Base-by-base conservation (phyloP, 2,888 invertebrate genomes). In the Amphiduros pacificus region DNA sequence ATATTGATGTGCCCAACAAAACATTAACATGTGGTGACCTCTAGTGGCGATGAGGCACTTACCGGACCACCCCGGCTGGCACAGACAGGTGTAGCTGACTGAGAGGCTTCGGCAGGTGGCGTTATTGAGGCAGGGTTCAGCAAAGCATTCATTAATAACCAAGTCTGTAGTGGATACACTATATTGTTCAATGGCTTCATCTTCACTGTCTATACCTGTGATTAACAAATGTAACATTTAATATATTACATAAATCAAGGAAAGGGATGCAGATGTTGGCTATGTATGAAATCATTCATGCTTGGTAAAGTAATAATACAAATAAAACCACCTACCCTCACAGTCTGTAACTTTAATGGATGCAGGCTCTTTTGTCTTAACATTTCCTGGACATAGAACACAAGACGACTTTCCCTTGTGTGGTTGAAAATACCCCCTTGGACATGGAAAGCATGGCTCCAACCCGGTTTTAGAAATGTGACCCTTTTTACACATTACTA, bases 31-130 rank as follows among this genome's bases (percentile, higher is more conserved):
- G n/a, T n/a, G n/a, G n/a, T n/a, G n/a, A n/a, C n/a, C n/a, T n/a
- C n/a, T n/a, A n/a, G n/a, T n/a, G n/a, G n/a, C n/a, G n/a, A n/a
- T n/a, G n/a, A n/a, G n/a, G n/a, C n/a, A 54, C 2, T 40, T 55
- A 17, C 94, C 94, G 54, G 89, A 87, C 90, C 92, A 94, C 75
- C 94, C 94, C 24, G 89, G 86, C 58, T 88, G 87, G 84, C 94
- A 94, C 57, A 88, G 87, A 85, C 94, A 94, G 67, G 85, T 85
- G 82, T 89, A 92, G 36, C 85, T 85, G 53, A 60, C 82, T 75
- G 63, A 74, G 50, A 74, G 65, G 14, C 70, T 68, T 41, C 73
- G 62, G 64, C 85, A 85, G n/a, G 72, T 74, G n/a, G 75, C 83
- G 5, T 80, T 81, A 58, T 83, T 83, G 27, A 70, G 70, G 67